Evolutionary conservation across 2,797 vertebrate genomes (phyloP), one percentile per base, ranked within the genome.

Genomic region (Anolis apletophallus): DNA sequence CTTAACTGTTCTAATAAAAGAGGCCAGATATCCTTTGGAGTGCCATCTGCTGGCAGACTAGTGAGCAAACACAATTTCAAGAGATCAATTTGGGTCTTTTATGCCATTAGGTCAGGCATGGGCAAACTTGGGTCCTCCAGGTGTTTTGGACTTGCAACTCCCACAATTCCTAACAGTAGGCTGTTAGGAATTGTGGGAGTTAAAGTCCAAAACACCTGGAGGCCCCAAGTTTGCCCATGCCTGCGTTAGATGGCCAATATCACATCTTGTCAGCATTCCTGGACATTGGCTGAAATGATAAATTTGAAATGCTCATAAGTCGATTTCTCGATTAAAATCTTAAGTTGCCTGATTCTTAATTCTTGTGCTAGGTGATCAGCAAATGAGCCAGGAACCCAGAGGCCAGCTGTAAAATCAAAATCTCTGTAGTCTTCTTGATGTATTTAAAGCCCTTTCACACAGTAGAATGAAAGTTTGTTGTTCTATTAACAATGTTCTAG

Each of bases 361-460:
- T 87, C 2, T 7, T 93, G 95, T 94, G 93, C 87, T 88, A 89
- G 91, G 90, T 91, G 93, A 94, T 95, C 89, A 90, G 90, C 71
- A 91, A 88, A 88, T 82, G 94, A 95, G 93, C 95, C 95, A 91
- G 91, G 92, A 88, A 92, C 76, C 83, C 71, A 96, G 95, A 94
- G 96, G 94, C 95, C 94, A 95, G 92, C 93, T 97, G 96, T 96
- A 96, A 40, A 97, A 96, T 93, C 95, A 93, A 96, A 95, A 68
- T 87, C 91, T 97, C 94, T 95, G 88, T 97, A 95, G 95, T 95
- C 94, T 96, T 95, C 94, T 96, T 96, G 95, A 94, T 96, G 91
- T 96, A 96, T 96, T 96, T 97, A 95, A 96, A 96, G 96, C 95
- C 95, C 93, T 96, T 96, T 96, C 94, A 95, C 83, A 85, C 95